Base-by-base conservation (phyloP, 2,797 vertebrate genomes). In the Coregonus ussuriensis region DNA sequence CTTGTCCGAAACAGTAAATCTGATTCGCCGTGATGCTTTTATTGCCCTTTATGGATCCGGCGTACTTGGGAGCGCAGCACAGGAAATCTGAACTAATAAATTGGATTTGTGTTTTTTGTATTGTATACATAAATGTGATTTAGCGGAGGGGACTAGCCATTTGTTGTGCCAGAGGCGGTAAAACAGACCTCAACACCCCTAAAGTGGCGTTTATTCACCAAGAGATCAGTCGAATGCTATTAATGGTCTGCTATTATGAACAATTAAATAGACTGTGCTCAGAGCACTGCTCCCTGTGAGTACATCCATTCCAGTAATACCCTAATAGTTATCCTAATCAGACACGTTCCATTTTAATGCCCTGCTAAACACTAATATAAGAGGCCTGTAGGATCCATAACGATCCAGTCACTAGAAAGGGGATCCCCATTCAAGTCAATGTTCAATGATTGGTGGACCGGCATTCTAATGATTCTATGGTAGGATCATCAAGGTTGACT, bases 11-110 rank as follows among this genome's bases (percentile, higher is more conserved):
- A 9, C 7, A 41, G 41, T 67, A 41, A 66, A 56, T 67, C 74
- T 56, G 52, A 76, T 70, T 63, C 65, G 15, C 62, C 35, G 51
- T 35, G 65, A n/a, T 63, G 6, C 62, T 31, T 41, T 71, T 56
- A 11, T 56, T 13, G 41, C 65, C 18, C 66, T 78, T 59, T 62
- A 9, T 63, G 67, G 62, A 21, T 70, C 77, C 14, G 6, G 4
- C 18, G n/a, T 71, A n/a, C 37, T 51, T 18, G 41, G 3, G 7
- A 69, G 41, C 4, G 41, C 37, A n/a, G 41, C 69, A 71, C 18
- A 35, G 69, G 35, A 70, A 16, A 37, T 73, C 25, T 79, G 76
- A 74, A 82, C 70, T 79, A 79, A 71, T 66, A 72, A 31, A 73
- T 59, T 33, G 1, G 15, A 59, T 74, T 59, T 68, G 15, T 74